phyloP scores from a whole-genome alignment of 2,113 vertebrate species.

The Protomyctophum bolini region DNA sequence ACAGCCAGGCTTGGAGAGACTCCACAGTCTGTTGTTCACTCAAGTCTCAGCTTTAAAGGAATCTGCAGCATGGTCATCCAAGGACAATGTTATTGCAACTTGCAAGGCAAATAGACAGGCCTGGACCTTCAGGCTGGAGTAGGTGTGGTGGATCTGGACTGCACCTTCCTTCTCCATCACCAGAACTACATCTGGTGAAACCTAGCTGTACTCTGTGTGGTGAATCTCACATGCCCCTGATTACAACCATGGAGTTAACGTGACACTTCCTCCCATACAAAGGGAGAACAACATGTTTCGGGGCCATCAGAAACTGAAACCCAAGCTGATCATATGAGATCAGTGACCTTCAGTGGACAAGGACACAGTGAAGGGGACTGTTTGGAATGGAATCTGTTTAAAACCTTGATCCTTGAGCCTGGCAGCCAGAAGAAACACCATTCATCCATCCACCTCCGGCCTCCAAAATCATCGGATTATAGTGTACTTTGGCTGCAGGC shows the following conservation, averaged over 20 bases:
- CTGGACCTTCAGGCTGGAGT: constrained; percentile 11
- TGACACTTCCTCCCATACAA: too few species aligned
- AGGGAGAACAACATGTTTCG: neutral
- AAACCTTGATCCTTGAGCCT: constrained; percentile 24
- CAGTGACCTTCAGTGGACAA: neutral
- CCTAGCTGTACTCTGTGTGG: too few species aligned
- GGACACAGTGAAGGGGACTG: neutral
- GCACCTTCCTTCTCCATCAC: too few species aligned
- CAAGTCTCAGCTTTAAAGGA: constrained; percentile 16
- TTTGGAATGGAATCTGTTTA: constrained; percentile 7
- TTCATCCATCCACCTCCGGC: constrained; percentile 38
- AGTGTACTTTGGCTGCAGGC: constrained; percentile 49
- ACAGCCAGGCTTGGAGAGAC: constrained; percentile 18
- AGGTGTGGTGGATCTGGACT: too few species aligned
- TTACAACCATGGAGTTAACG: too few species aligned
- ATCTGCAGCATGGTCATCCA: constrained; percentile 26
- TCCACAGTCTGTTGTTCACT: constrained; percentile 11
- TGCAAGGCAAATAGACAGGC: constrained; percentile 41
- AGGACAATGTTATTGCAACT: constrained; percentile 47
- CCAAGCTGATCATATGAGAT: neutral
- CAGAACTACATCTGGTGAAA: too few species aligned
- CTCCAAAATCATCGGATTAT: constrained; percentile 49
- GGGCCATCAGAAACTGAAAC: neutral
- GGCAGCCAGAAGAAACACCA: constrained; percentile 48
- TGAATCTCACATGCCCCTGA: too few species aligned